A percentile compares a stretch with the other conserved stretches of the same genome.
Conservation (phyloP, 2,113 vertebrate genomes). For the Hipposideros armiger region DNA sequence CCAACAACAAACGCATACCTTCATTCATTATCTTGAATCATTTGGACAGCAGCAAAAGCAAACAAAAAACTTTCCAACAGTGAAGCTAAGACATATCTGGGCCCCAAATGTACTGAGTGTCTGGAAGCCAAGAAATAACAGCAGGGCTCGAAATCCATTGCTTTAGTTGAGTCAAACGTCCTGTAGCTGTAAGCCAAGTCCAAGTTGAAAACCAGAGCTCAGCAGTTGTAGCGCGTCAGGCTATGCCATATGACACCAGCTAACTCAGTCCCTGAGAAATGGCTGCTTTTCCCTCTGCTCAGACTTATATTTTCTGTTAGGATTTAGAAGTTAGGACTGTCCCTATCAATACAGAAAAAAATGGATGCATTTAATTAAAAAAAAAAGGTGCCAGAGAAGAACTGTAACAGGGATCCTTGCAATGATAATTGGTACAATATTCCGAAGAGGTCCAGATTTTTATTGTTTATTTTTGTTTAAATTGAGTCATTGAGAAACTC, state of each 20-base stretch:
- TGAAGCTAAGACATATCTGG: background rate
- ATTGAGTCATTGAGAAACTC: background rate
- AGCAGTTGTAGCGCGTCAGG: background rate
- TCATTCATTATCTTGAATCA: background rate
- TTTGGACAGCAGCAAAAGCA: background rate
- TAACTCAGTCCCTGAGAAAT: background rate
- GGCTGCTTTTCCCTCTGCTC: background rate
- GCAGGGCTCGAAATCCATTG: background rate
- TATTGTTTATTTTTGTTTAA: conserved; percentile 42
- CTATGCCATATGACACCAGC: background rate
- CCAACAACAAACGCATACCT: background rate
- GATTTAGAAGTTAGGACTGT: background rate
- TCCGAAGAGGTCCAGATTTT: background rate
- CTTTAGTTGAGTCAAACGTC: background rate
- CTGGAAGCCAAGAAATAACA: conserved; percentile 36
- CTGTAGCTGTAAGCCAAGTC: background rate
- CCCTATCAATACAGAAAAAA: background rate
- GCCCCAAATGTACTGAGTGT: background rate
- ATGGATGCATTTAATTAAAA: background rate
- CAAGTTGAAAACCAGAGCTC: background rate
- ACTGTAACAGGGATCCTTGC: background rate
- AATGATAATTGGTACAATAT: background rate
- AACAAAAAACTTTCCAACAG: background rate
- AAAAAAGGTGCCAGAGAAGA: background rate
- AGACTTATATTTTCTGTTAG: background rate